A percentile compares a stretch with the other conserved stretches of the same genome.
These are phyloP conservation scores for Lasioglossum figueresi DNA, from an alignment of 2,888 invertebrate species.

Conservation along the genomic window DNA sequence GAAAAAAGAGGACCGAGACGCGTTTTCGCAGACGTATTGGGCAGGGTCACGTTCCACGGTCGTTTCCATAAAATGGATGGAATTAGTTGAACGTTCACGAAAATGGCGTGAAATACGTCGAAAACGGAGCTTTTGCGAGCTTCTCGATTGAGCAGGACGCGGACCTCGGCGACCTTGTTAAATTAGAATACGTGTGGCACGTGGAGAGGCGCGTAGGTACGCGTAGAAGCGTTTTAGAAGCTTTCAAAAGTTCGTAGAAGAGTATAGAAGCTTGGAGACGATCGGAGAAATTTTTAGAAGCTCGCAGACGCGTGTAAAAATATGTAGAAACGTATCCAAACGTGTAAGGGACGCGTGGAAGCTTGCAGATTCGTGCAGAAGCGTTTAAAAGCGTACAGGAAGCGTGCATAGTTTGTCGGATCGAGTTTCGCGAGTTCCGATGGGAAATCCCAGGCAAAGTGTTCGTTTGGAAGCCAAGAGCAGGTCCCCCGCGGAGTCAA, in stretches of 20 bases:
- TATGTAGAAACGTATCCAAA: not conserved
- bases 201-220: no score
- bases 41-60: not conserved
- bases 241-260: no score
- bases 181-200: no score
- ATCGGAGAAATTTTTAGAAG: no score
- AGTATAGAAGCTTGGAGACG: no score
- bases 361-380: not conserved
- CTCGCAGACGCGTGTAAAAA: not conserved
- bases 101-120: not conserved
- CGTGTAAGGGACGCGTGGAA: no score
- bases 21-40: not conserved
- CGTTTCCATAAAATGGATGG: not conserved
- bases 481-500: not conserved
- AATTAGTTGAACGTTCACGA: not conserved
- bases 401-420: not conserved
- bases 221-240: no score
- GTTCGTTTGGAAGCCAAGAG: not conserved
- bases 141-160: not conserved
- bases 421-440: not conserved
- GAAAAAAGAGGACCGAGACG: not conserved
- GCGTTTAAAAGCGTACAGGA: not conserved
- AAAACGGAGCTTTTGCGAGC: not conserved
- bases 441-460: slow-evolving; percentile 34
- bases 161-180: not conserved